These are phyloP conservation scores for Leucoraja erinaceus DNA, from an alignment of 2,113 vertebrate species.

Conservation along the genomic window DNA sequence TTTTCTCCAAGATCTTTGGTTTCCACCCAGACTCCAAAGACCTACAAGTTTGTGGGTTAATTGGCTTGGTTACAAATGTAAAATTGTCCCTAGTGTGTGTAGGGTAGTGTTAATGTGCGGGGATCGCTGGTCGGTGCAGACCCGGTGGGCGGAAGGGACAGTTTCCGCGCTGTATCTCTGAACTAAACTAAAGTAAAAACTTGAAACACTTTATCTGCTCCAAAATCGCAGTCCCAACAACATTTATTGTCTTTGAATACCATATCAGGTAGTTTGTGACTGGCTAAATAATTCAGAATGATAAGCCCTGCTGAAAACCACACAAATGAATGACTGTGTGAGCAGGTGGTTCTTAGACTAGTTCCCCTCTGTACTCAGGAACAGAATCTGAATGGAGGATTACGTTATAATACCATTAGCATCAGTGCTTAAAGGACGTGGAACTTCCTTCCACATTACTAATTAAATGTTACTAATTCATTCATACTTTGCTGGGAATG, in stretches of 20 bases:
- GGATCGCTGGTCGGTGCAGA: too few species aligned
- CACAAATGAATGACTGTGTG: not conserved
- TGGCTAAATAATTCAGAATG: not conserved
- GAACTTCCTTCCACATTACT: not conserved
- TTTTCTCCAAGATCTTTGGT: too few species aligned
- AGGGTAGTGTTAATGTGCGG: too few species aligned
- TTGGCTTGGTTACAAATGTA: too few species aligned
- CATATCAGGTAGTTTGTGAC: not conserved
- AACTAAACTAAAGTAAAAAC: not conserved
- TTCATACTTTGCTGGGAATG: not conserved
- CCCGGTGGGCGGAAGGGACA: too few species aligned
- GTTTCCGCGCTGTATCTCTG: too few species aligned
- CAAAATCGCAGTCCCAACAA: not conserved
- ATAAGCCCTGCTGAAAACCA: not conserved
- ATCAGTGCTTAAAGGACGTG: not conserved
- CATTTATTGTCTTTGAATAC: not conserved
- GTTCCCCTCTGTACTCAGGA: not conserved
- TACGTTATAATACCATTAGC: not conserved
- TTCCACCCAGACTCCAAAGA: too few species aligned
- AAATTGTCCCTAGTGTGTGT: too few species aligned
- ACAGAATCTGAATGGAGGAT: not conserved
- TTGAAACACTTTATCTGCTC: not conserved
- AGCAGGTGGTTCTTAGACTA: not conserved
- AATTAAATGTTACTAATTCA: constrained; percentile 2
- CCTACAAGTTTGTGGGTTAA: too few species aligned